phyloP scores from a whole-genome alignment of 2,888 invertebrate genomes.

The Cantharis lateralis region DNA sequence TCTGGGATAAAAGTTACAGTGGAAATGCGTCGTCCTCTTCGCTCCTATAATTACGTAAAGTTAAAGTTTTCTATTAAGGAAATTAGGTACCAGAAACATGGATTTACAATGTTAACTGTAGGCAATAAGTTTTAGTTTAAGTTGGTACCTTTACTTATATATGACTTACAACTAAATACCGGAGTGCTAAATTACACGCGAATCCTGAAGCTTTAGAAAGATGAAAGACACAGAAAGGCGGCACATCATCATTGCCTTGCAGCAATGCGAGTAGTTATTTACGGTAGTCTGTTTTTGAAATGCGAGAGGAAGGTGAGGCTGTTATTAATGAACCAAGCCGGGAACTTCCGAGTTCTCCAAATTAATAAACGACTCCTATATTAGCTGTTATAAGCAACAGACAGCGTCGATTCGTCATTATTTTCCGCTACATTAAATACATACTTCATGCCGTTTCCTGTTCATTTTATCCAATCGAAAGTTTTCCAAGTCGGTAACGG shows the following conservation, averaged over 20 bases:
- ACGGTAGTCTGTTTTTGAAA: constrained; percentile 55
- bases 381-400: constrained; percentile 59
- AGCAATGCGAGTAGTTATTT: constrained; percentile 46
- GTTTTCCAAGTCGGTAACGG: constrained; percentile 39
- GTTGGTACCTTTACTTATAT: constrained; percentile 6
- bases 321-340: constrained; percentile 56
- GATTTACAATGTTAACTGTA: constrained; percentile 1
- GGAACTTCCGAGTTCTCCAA: constrained; percentile 52
- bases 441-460: constrained; percentile 57
- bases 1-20: not conserved
- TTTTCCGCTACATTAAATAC: constrained; percentile 60
- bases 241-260: constrained; percentile 47
- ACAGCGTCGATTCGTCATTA: constrained; percentile 60
- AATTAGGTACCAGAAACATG: not conserved
- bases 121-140: not conserved
- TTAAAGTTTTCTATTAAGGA: not conserved
- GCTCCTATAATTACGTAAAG: not conserved
- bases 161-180: constrained; percentile 11
- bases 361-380: constrained; percentile 58
- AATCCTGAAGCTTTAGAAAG: constrained; percentile 19
- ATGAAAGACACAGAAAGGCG: constrained; percentile 35
- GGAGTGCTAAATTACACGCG: constrained; percentile 18
- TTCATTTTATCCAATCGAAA: constrained; percentile 53
- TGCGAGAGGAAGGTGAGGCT: constrained; percentile 53
- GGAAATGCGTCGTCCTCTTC: not conserved